Percentiles rank a stretch among this genome's conserved stretches.
Conservation (phyloP, 92 coral and sea anemone species). For the Meandrina meandrites region DNA sequence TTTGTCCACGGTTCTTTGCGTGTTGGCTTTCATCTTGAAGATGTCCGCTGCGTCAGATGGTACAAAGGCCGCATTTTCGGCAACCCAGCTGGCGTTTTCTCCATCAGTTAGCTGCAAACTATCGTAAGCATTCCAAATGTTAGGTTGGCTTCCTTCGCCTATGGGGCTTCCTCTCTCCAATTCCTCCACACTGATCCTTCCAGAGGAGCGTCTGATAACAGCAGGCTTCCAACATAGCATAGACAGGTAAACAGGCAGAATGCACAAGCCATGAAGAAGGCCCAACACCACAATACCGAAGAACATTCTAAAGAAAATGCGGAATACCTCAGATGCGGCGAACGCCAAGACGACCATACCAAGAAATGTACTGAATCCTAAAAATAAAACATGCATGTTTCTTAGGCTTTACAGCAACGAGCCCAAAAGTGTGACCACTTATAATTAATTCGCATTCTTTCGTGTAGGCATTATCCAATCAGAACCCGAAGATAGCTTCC, state of each 20-base stretch:
- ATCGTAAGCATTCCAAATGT: neutral
- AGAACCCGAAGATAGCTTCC: too few relatives aligned
- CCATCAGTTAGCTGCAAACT: neutral
- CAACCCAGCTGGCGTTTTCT: neutral
- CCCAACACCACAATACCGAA: slow-evolving; percentile 74
- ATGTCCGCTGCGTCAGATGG: neutral
- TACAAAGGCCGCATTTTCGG: neutral
- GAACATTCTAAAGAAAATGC: slow-evolving; percentile 76
- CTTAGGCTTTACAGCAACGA: neutral
- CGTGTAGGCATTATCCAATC: too few relatives aligned
- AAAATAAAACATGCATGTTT: neutral
- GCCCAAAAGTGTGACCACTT: too few relatives aligned
- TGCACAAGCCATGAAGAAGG: slow-evolving; percentile 71
- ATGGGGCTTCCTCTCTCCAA: too few relatives aligned
- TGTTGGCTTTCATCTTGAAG: too few relatives aligned
- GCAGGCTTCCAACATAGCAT: slow-evolving; percentile 50
- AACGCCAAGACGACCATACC: slow-evolving; percentile 68
- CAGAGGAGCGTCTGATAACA: neutral
- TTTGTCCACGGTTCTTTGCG: too few relatives aligned
- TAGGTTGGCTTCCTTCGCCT: neutral
- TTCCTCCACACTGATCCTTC: neutral
- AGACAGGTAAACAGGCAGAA: slow-evolving; percentile 75
- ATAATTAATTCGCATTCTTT: too few relatives aligned
- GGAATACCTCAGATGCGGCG: slow-evolving; percentile 72
- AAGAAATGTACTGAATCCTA: slow-evolving; percentile 72